Evolutionary conservation across 1,140 invertebrate genomes (phyloP).

Genomic region (Apis cerana): DNA sequence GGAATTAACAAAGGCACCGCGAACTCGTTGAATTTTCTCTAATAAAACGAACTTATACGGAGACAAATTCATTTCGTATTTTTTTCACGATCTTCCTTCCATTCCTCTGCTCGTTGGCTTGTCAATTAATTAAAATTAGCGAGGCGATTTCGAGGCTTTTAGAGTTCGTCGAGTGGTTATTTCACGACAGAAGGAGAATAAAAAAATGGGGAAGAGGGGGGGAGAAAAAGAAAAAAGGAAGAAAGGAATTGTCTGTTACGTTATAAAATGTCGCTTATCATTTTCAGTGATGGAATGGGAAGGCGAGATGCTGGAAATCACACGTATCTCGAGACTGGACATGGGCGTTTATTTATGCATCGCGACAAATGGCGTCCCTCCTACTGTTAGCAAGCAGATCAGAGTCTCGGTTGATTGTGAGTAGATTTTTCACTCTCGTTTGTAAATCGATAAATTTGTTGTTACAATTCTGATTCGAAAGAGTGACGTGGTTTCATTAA

Average conservation of each 20-base stretch:
- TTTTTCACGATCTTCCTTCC: neutral
- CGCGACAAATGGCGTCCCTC: constrained; percentile 88
- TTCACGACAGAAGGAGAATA: no score
- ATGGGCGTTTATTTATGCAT: constrained; percentile 96
- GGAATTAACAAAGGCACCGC: neutral
- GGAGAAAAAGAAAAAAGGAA: neutral
- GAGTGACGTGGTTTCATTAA: no score
- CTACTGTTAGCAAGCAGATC: constrained; percentile 93
- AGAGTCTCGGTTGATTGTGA: constrained; percentile 97
- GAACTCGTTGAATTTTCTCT: neutral
- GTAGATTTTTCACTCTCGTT: constrained; percentile 77
- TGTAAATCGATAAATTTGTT: neutral
- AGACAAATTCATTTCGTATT: neutral
- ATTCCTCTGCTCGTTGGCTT: neutral
- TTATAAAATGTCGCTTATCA: neutral
- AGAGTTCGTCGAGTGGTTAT: neutral
- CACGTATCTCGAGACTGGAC: constrained; percentile 91
- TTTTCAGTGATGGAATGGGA: constrained; percentile 90
- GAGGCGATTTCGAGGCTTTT: neutral
- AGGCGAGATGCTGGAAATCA: constrained; percentile 91
- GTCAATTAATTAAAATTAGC: constrained; percentile 14
- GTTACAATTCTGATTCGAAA: neutral
- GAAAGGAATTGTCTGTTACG: constrained; percentile 24
- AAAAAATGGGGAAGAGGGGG: neutral
- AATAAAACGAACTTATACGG: neutral